A percentile compares a stretch with the other conserved stretches of the same genome.
Conservation (phyloP, 2,888 invertebrate genomes). For the Aplocera efformata region DNA sequence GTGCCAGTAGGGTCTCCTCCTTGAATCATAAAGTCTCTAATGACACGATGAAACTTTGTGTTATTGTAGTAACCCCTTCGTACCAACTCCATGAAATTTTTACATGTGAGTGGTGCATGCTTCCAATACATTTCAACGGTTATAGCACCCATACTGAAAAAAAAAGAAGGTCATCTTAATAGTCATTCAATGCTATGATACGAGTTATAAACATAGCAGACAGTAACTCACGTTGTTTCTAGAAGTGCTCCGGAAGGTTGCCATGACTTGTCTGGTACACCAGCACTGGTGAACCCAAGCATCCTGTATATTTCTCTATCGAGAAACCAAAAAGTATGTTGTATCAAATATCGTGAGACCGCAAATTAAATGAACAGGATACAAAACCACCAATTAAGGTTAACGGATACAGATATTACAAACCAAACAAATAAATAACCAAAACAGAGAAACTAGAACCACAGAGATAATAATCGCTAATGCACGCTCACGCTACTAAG, state of each 20-base stretch:
- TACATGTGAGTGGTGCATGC: conserved; percentile 97
- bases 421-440: too few species aligned
- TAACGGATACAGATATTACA: too few species aligned
- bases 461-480: too few species aligned
- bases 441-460: too few species aligned
- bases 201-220: not conserved
- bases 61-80: conserved; percentile 97
- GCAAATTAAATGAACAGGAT: too few species aligned
- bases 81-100: conserved; percentile 97
- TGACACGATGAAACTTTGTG: conserved; percentile 97
- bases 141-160: conserved; percentile 93
- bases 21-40: conserved; percentile 96
- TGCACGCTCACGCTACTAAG: too few species aligned
- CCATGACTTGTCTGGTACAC: conserved; percentile 94
- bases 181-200: not conserved
- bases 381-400: too few species aligned
- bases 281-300: conserved; percentile 80
- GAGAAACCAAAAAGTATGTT: too few species aligned
- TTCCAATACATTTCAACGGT: conserved; percentile 98
- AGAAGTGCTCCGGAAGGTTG: conserved; percentile 90
- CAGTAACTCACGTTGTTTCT: conserved; percentile 88
- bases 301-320: conserved; percentile 31
- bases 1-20: conserved; percentile 99
- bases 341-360: too few species aligned
- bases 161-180: not conserved